Evolutionary conservation across 2,888 invertebrate genomes (phyloP).

Genomic region (Eustalomyia histrio): DNA sequence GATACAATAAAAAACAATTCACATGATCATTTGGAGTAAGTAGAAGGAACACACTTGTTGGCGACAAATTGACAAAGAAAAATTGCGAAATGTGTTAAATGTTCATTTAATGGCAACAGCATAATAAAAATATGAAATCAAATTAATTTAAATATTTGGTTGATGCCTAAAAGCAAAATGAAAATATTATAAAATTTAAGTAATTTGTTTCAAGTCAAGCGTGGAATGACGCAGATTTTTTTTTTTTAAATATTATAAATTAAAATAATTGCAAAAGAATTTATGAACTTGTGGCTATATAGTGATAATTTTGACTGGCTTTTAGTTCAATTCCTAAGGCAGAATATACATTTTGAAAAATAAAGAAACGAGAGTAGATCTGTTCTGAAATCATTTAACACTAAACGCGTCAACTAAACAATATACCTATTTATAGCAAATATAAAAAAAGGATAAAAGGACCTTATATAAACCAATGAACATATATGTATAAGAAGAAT

Average conservation of each 20-base stretch:
- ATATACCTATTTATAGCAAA: no score
- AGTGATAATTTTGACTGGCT: no score
- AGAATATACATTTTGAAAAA: no score
- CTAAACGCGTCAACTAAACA: no score
- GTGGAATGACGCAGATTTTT: slow-evolving; percentile 67
- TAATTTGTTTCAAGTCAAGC: slow-evolving; percentile 75
- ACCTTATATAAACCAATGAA: no score
- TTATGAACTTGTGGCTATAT: not conserved
- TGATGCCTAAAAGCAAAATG: slow-evolving; percentile 3
- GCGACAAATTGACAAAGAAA: slow-evolving; percentile 68
- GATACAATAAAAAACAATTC: slow-evolving; percentile 25
- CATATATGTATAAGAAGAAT: no score
- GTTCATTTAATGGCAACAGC: slow-evolving; percentile 66
- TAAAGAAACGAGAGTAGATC: no score
- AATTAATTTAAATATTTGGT: slow-evolving; percentile 44
- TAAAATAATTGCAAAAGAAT: not conserved
- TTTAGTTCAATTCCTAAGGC: no score
- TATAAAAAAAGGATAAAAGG: no score
- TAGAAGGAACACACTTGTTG: slow-evolving; percentile 37
- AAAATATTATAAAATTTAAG: slow-evolving; percentile 37
- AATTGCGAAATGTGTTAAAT: slow-evolving; percentile 75
- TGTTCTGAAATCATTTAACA: no score
- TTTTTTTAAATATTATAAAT: slow-evolving; percentile 23
- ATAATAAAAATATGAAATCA: slow-evolving; percentile 59
- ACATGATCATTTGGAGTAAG: slow-evolving; percentile 47